Conservation (phyloP, 2,888 invertebrate species). For the Steinernema carpocapsae region DNA sequence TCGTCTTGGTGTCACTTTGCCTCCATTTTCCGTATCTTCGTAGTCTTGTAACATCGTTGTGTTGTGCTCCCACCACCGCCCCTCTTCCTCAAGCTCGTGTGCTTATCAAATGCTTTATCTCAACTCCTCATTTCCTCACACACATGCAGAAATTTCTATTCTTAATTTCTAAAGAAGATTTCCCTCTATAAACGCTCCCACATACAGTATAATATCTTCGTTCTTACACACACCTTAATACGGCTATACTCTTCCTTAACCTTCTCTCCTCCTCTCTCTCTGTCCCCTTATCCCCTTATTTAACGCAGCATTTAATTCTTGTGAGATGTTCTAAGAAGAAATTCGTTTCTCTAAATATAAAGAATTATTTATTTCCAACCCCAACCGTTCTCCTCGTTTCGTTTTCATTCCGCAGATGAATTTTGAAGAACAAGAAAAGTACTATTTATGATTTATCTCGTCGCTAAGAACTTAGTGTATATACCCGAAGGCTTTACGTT, state of each 20-base stretch:
- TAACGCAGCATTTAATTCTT: conserved; percentile 32
- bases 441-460: neutral
- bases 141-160: conserved; percentile 18
- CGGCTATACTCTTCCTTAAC: conserved; percentile 11
- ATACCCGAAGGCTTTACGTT: conserved; percentile 28
- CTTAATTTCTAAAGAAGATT: neutral
- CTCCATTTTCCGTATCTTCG: neutral
- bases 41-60: conserved; percentile 15
- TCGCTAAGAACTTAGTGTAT: conserved; percentile 30
- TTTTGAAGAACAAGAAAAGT: conserved; percentile 5
- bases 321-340: conserved; percentile 33
- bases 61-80: neutral
- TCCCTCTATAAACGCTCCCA: neutral
- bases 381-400: neutral
- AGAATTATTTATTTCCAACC: conserved; percentile 27
- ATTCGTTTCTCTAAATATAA: conserved; percentile 32
- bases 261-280: neutral
- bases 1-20: conserved; percentile 13
- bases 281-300: neutral
- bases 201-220: neutral
- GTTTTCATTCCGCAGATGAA: conserved; percentile 26
- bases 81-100: conserved; percentile 31
- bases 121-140: conserved; percentile 31
- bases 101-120: conserved; percentile 32
- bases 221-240: neutral